Evolutionary conservation across 2,888 invertebrate species (phyloP).

Genomic region (Heliconius ismenius): DNA sequence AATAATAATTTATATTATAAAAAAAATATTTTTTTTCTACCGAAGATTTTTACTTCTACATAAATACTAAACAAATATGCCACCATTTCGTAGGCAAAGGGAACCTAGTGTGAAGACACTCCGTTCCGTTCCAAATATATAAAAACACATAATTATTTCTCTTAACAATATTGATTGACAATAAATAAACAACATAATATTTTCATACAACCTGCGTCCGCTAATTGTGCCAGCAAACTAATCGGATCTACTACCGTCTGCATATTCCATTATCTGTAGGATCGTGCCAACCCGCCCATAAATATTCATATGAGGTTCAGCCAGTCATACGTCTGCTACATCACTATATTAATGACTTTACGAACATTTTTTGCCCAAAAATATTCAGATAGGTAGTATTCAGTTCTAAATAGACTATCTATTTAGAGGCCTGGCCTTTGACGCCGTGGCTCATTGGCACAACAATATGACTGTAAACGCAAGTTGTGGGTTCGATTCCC

Average conservation of each 20-base stretch:
- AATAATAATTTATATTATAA: too few relatives aligned
- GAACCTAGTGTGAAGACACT: too few relatives aligned
- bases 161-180: too few relatives aligned
- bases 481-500: too few relatives aligned
- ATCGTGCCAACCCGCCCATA: slow-evolving; percentile 70
- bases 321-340: slow-evolving; percentile 54
- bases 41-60: too few relatives aligned
- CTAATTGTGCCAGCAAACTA: slow-evolving; percentile 71
- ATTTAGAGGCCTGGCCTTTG: slow-evolving; percentile 39
- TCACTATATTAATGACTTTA: slow-evolving; percentile 59
- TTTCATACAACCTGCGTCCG: slow-evolving; percentile 46
- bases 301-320: slow-evolving; percentile 71
- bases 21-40: too few relatives aligned
- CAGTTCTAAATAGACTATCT: slow-evolving; percentile 32
- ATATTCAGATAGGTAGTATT: slow-evolving; percentile 13
- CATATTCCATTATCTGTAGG: slow-evolving; percentile 76
- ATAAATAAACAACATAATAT: slow-evolving; percentile 20
- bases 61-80: not conserved
- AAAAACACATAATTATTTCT: too few relatives aligned
- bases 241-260: slow-evolving; percentile 72
- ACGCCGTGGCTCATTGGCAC: too few relatives aligned
- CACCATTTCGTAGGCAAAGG: not conserved
- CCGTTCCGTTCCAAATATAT: too few relatives aligned
- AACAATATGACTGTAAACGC: too few relatives aligned
- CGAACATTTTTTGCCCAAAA: slow-evolving; percentile 46